Conservation (phyloP, 2,113 vertebrate genomes). For the Sterrhoptilus dennistouni region DNA sequence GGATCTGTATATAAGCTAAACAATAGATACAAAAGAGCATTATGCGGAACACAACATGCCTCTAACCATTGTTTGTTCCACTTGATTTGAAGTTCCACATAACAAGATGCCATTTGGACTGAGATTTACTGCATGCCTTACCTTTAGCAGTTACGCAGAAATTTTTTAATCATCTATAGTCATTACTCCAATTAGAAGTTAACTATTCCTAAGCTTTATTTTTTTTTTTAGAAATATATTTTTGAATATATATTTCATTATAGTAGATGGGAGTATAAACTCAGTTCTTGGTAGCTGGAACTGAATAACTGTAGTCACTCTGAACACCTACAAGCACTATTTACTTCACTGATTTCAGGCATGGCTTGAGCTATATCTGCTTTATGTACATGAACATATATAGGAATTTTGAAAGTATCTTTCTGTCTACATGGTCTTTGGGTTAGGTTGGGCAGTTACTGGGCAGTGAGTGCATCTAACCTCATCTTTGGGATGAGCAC, state of each 20-base stretch:
- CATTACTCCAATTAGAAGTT: background rate
- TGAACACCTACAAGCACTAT: background rate
- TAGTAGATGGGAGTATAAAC: background rate
- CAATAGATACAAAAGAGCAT: slow-evolving; percentile 53
- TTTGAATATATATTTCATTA: background rate
- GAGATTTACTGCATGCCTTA: slow-evolving; percentile 27
- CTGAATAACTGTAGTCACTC: background rate
- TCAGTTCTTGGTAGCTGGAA: background rate
- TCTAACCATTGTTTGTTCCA: slow-evolving; percentile 59
- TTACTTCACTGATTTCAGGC: background rate
- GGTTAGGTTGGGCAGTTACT: background rate
- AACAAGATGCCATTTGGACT: slow-evolving; percentile 16
- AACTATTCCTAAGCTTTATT: background rate
- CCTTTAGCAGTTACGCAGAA: slow-evolving; percentile 16
- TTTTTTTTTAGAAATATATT: background rate
- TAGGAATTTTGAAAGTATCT: background rate
- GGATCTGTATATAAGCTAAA: slow-evolving; percentile 40
- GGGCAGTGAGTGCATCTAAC: background rate
- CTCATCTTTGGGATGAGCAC: background rate
- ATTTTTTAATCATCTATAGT: slow-evolving; percentile 3
- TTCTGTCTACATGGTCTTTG: background rate
- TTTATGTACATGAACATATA: background rate
- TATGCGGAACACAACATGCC: slow-evolving; percentile 40
- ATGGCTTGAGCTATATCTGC: background rate
- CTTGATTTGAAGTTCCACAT: slow-evolving; percentile 46